Evolutionary conservation across 2,888 invertebrate genomes (phyloP).

Genomic region (Copidosoma aretas): DNA sequence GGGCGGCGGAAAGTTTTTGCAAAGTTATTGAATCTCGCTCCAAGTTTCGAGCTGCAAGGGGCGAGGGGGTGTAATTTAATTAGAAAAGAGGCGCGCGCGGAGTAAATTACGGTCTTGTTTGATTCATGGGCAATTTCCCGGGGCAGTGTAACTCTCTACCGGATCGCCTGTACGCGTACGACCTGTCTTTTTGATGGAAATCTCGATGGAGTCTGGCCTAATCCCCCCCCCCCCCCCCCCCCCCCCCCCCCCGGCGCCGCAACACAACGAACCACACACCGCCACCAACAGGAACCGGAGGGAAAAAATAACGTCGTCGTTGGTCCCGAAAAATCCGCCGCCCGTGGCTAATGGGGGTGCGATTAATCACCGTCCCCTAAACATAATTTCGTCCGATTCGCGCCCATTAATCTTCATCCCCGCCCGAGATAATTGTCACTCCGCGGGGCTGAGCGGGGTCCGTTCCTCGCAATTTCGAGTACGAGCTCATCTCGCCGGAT

Average conservation of each 20-base stretch:
- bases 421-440: too few species aligned
- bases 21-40: constrained; percentile 12
- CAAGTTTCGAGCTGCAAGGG: background rate
- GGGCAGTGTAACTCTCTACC: too few species aligned
- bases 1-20: background rate
- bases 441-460: background rate
- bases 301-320: background rate
- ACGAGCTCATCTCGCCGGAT: background rate
- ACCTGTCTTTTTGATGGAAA: background rate
- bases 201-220: background rate
- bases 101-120: background rate
- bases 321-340: background rate
- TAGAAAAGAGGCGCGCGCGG: background rate
- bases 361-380: constrained; percentile 33
- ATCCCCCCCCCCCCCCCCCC: too few species aligned
- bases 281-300: too few species aligned
- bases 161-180: too few species aligned
- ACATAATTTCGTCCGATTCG: constrained; percentile 9
- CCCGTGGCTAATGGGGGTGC: background rate
- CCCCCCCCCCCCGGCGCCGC: too few species aligned
- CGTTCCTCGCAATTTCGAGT: constrained; percentile 26
- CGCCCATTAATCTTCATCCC: constrained; percentile 33
- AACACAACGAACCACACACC: too few species aligned
- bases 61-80: background rate
- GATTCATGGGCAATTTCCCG: background rate